These are phyloP conservation scores for Tachypleus tridentatus DNA, from an alignment of 1,140 invertebrate species.

Conservation along the genomic window DNA sequence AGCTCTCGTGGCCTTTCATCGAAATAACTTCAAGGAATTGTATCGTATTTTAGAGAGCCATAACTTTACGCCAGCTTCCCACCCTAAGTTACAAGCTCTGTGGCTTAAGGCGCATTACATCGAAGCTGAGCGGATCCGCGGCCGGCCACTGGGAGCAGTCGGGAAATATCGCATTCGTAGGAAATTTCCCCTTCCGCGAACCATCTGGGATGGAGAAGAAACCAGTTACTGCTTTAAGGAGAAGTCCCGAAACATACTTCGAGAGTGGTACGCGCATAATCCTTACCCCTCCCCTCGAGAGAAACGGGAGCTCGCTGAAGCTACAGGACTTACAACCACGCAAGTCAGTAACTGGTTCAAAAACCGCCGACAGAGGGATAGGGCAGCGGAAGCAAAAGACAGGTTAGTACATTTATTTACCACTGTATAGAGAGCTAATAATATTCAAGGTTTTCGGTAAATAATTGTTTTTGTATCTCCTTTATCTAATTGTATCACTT, in stretches of 20 bases:
- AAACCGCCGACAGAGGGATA: conserved; percentile 84
- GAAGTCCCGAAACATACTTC: conserved; percentile 54
- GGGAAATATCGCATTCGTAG: conserved; percentile 90
- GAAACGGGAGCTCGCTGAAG: conserved; percentile 76
- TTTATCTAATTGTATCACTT: no score
- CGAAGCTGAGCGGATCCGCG: conserved; percentile 87
- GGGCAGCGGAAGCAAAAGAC: conserved; percentile 44
- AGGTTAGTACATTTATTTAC: conserved; percentile 26
- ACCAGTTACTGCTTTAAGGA: conserved; percentile 94
- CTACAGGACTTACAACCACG: conserved; percentile 76
- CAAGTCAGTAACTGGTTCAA: conserved; percentile 98
- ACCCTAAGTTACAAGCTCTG: conserved; percentile 70
- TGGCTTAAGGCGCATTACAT: conserved; percentile 77
- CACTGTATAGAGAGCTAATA: no score
- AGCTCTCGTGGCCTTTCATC: conserved; percentile 1
- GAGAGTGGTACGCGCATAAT: conserved; percentile 55
- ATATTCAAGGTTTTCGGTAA: no score
- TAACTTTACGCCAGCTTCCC: conserved; percentile 66
- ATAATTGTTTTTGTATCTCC: no score
- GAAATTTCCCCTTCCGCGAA: conserved; percentile 90
- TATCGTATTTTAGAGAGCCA: conserved; percentile 83
- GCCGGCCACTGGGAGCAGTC: conserved; percentile 79
- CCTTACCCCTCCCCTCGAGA: conserved; percentile 87
- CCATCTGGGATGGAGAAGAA: conserved; percentile 98
- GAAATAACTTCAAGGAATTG: conserved; percentile 44